Evolutionary conservation across 2,113 vertebrate species (phyloP), one percentile per base, ranked within the genome.

Genomic region (Passer montanus): DNA sequence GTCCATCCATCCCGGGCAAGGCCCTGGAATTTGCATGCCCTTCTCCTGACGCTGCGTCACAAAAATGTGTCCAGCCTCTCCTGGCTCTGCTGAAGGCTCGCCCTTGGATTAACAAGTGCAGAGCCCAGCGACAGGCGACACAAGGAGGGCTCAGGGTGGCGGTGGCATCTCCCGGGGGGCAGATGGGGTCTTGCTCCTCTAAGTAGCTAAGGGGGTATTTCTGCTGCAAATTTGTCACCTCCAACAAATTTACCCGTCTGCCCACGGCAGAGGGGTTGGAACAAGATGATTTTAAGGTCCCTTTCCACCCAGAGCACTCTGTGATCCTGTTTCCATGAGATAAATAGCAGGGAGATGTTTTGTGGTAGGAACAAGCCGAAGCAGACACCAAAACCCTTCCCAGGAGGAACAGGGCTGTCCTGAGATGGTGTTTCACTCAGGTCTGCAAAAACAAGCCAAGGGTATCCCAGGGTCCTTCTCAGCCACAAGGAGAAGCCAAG

Each of bases 71-170:
- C 49, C 46, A 5, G 15, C 2, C 41, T 64, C 53, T 31, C n/a
- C 63, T 52, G 2, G 52, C 26, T 44, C 28, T 41, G 7, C 30
- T 10, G 11, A 70, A 82, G 43, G 52, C 41, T 74, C 11, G 8
- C 14, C 22, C 46, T 27, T 13, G 14, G 39, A 55, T 28, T 5
- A 11, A 8, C 0, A 11, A 70, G 33, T 1, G 46, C 4, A 56
- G 44, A 28, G 37, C 49, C 10, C 1, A 19, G 49, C 44, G 2
- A 7, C 31, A 11, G 63, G 27, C 0, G 1, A 17, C 18, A 10
- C 17, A 4, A 1, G 0, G 2, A 68, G 55, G 33, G 23, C 19
- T 74, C 46, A 3, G 68, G 22, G 17, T 5, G 30, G 3, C 26
- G 27, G 9, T 7, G 53, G 41, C 27, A 62, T 31, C 35, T 35